Evolutionary conservation across 2,797 vertebrate species (phyloP), one percentile per base, ranked within the genome.

Genomic region (Characodon lateralis): DNA sequence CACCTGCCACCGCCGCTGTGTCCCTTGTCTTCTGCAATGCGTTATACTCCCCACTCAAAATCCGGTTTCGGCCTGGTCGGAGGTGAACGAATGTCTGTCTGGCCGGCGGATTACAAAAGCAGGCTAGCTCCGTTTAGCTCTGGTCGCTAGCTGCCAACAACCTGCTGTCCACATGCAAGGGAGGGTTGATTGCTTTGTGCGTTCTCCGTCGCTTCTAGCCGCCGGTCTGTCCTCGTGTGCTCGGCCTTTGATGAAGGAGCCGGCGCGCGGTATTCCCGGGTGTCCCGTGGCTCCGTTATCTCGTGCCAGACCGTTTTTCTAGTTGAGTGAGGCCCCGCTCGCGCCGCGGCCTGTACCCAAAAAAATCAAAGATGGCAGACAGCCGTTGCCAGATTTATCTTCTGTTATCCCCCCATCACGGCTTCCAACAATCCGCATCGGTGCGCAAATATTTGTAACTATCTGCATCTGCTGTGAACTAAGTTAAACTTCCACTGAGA

Each of bases 281-380:
- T 69, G 63, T 73, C 86, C 85, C 24, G 73, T 78, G 72, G 82
- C 51, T 81, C 90, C 89, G 93, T 86, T 89, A 85, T 93, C 91
- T 92, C 87, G 92, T 88, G 89, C 82, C 93, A 88, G 84, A 92
- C 91, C 87, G 93, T 90, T 89, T 90, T 86, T 92, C 83, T 83
- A 76, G 85, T 90, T 87, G 85, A 93, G 91, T 93, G 93, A 95
- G 95, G 95, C 94, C 95, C 95, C 93, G 87, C 95, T 95, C 91
- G 91, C 93, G 94, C 94, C 93, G 94, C 94, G 95, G 95, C 95
- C 95, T 95, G 94, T 96, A 94, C 78, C 95, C 66, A 13, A 24
- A 69, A 68, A 94, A 95, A 95, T 96, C 95, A 95, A 96, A 96
- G 93, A 96, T 96, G 95, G 95, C 94, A 92, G 93, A 72, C 71